Percentiles rank a stretch among this genome's conserved stretches.
Evolutionary conservation across 2,113 vertebrate species (phyloP).

Genomic region (Microcebus tavaratra): DNA sequence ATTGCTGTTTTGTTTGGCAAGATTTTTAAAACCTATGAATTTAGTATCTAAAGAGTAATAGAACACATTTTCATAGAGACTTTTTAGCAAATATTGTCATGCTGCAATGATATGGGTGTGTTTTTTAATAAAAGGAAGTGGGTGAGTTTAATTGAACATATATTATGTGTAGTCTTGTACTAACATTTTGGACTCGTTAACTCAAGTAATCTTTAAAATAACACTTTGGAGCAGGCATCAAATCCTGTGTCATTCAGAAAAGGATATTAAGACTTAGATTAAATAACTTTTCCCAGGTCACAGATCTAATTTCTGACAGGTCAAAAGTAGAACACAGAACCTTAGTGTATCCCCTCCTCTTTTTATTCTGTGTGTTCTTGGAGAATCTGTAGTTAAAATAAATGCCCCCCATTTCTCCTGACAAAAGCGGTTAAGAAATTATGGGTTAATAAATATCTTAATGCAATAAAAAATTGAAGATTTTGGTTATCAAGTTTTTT

Average conservation of each 20-base stretch:
- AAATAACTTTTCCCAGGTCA: not conserved
- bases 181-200: not conserved
- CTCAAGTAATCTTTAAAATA: not conserved
- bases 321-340: conserved; percentile 20
- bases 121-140: not conserved
- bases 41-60: not conserved
- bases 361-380: not conserved
- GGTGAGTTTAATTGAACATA: not conserved
- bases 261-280: not conserved
- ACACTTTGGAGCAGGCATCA: not conserved
- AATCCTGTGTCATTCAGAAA: not conserved
- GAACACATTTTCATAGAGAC: not conserved
- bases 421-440: not conserved
- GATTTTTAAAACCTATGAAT: not conserved
- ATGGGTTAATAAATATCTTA: not conserved
- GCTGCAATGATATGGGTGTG: not conserved
- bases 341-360: not conserved
- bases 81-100: not conserved
- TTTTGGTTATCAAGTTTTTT: not conserved
- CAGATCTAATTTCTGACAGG: not conserved
- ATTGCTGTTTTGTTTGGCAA: not conserved
- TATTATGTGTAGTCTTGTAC: not conserved
- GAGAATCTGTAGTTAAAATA: not conserved
- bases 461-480: not conserved
- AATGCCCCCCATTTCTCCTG: not conserved